phyloP scores from a whole-genome alignment of 2,888 invertebrate genomes.

The Eupithecia vulgata region DNA sequence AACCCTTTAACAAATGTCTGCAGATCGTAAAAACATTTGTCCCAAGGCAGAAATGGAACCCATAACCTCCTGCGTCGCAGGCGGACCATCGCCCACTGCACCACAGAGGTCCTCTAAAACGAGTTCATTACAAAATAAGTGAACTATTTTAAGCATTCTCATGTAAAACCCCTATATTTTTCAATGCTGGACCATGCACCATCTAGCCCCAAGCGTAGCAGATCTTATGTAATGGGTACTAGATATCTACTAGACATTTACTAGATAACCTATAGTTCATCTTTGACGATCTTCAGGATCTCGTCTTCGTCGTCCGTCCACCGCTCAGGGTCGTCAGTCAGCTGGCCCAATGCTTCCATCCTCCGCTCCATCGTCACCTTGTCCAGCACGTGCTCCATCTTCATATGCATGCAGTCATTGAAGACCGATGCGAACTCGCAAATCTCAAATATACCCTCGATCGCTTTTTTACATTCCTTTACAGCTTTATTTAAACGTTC shows the following conservation, averaged over 20 bases:
- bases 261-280: constrained; percentile 59
- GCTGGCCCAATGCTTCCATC: constrained; percentile 74
- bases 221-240: background rate
- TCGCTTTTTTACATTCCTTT: constrained; percentile 59
- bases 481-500: constrained; percentile 62
- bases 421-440: constrained; percentile 77
- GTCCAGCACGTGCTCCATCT: constrained; percentile 77
- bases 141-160: too few relatives aligned
- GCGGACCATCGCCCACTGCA: too few relatives aligned
- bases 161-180: background rate
- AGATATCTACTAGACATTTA: background rate
- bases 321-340: constrained; percentile 67
- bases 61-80: too few relatives aligned
- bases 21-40: too few relatives aligned
- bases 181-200: background rate
- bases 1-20: too few relatives aligned
- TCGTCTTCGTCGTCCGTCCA: constrained; percentile 74
- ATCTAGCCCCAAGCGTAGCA: background rate
- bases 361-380: constrained; percentile 73
- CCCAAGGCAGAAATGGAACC: too few relatives aligned
- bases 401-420: constrained; percentile 80
- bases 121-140: too few relatives aligned
- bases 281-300: constrained; percentile 67
- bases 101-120: too few relatives aligned
- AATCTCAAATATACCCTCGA: constrained; percentile 71